Base-by-base conservation (phyloP, 2,888 invertebrate species). In the Epiblema foenella region DNA sequence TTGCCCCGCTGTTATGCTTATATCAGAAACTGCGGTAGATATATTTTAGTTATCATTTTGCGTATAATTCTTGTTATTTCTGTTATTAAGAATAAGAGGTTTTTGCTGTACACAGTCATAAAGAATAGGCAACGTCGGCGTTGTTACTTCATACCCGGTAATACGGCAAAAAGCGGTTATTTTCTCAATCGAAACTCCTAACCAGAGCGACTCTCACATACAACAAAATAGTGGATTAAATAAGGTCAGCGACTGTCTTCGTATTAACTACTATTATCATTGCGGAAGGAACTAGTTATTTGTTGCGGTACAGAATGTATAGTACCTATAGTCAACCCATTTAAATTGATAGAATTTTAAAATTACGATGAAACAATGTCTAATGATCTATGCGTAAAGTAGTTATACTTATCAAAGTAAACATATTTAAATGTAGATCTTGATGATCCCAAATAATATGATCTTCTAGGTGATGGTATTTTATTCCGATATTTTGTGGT, bases 101-200 rank as follows among this genome's bases (percentile, higher is more conserved):
- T 42, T 15, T 42, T 42, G 5, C 15, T 42, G 24, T 24, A 24
- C 42, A 15, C 12, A 15, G n/a, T n/a, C 46, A 4, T 46, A n/a
- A 46, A 51, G 11, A 18, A 51, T 18, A 18, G 18, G 4, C 29
- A 46, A 46, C 15, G 29, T 39, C 54, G n/a, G 46, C n/a, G 42
- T 20, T 17, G 29, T 69, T 69, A 24, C 69, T 37, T 39, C 57
- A 63, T 39, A 63, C 56, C 63, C 37, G 57, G 69, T 17, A 7
- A 46, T 18, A 20, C 11, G n/a, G 49, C 51, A 51, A 58, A 67
- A 37, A 29, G 51, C 39, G 9, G 64, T 17, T 58, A 64, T 64
- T 64, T 69, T 64, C 63, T 64, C 58, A 54, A 64, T 69, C 20
- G 37, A 42, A 68, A 1, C 58, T 10, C 33, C 17, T 49, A 42